A percentile compares a stretch with the other conserved stretches of the same genome.
Conservation (phyloP, 1,140 invertebrate genomes). For the Zaprionus inermis region DNA sequence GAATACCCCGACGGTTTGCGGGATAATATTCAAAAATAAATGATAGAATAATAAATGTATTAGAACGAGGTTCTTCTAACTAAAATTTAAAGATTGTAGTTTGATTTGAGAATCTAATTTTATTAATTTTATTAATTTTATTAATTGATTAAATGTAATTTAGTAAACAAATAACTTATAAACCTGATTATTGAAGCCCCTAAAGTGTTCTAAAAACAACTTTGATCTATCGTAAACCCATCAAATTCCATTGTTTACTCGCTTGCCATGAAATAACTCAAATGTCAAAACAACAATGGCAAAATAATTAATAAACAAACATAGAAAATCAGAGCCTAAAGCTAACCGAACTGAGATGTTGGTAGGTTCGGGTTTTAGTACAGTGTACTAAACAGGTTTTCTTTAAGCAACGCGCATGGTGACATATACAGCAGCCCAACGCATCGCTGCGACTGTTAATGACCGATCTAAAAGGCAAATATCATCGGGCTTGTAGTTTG, state of each 20-base stretch:
- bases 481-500: neutral
- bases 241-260: neutral
- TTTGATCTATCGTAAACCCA: neutral
- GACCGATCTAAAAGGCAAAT: constrained; percentile 9
- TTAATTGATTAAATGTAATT: neutral
- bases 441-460: constrained; percentile 4
- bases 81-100: neutral
- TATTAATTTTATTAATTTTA: too few species aligned
- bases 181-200: neutral
- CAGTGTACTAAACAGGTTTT: constrained; percentile 26
- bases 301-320: neutral
- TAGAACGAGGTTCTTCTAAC: neutral
- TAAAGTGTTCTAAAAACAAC: neutral
- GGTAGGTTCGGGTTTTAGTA: constrained; percentile 15
- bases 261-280: constrained; percentile 5
- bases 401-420: neutral
- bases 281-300: constrained; percentile 3
- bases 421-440: constrained; percentile 3
- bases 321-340: constrained; percentile 1
- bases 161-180: too few species aligned
- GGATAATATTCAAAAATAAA: neutral
- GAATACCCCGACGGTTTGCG: neutral
- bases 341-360: neutral
- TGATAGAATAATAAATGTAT: too few species aligned
- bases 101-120: neutral